Base-by-base conservation (phyloP, 2,113 vertebrate species). In the Haemorhous mexicanus region DNA sequence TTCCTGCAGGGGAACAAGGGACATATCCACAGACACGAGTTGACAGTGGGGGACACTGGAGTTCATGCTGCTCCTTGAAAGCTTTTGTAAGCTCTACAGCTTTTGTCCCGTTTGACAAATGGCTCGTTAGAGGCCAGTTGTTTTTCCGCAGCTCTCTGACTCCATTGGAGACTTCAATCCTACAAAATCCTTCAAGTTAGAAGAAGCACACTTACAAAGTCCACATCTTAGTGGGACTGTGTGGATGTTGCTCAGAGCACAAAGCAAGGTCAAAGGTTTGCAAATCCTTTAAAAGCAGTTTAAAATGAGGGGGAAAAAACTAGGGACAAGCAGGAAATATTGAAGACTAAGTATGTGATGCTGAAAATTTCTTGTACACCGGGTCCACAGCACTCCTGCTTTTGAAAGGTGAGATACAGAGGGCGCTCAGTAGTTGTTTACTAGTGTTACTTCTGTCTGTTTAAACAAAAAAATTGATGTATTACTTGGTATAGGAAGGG, bases 11-110 rank as follows among this genome's bases (percentile, higher is more conserved):
- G 23, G 44, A 37, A 7, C 4, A 13, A 26, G 53, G 55, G 61
- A 52, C 6, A 0, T 0, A 2, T 32, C 58, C 49, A 35, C 1
- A 3, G 43, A 16, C 26, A 3, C 7, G 5, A 30, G 64, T 33
- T 56, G 70, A 17, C 74, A 23, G 3, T 9, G 23, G 41, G 11
- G 35, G n/a, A 53, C 30, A 5, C 2, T 8, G 80, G 26, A 35
- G 6, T 22, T 33, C 33, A 21, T 21, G 53, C 53, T 67, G 3
- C 32, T 82, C 18, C 44, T 44, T 28, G 55, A 15, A 95, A 93
- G n/a, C 30, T 84, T 91, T 84, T 79, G 11, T 39, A 47, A 56
- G 77, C 47, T 64, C 33, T 33, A 8, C 32, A 62, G 53, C 68
- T 91, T 77, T 76, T 63, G 47, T 53, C 47, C 39, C 26, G 64